phyloP scores from a whole-genome alignment of 2,113 vertebrate genomes.

The Cebus imitator region DNA sequence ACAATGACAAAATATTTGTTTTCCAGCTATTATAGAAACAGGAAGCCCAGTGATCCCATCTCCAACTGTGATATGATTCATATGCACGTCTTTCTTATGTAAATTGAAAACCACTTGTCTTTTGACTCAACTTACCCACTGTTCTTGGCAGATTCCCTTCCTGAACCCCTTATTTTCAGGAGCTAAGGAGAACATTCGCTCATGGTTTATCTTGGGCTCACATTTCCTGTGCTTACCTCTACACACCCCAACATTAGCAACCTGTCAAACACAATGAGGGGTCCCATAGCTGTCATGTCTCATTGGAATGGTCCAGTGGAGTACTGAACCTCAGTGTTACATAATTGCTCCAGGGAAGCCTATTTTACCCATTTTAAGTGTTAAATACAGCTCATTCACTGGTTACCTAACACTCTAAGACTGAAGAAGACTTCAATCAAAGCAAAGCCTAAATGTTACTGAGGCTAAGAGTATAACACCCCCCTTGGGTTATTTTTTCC shows the following conservation, averaged over 20 bases:
- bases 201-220: neutral
- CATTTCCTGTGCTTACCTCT: neutral
- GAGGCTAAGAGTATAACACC: neutral
- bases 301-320: neutral
- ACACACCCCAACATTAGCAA: neutral
- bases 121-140: neutral
- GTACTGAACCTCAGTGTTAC: rapidly evolving
- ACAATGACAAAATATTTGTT: neutral
- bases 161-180: neutral
- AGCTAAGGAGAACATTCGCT: neutral
- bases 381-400: neutral
- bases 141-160: neutral
- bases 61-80: neutral
- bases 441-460: neutral
- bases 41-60: neutral
- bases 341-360: neutral
- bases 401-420: neutral
- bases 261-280: neutral
- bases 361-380: neutral
- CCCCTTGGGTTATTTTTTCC: neutral
- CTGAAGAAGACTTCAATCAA: neutral
- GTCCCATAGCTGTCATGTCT: neutral
- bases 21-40: neutral
- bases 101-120: neutral
- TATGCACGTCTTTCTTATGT: neutral